Evolutionary conservation across 1,140 invertebrate genomes (phyloP), one percentile per base, ranked within the genome.

Genomic region (Delia radicum): DNA sequence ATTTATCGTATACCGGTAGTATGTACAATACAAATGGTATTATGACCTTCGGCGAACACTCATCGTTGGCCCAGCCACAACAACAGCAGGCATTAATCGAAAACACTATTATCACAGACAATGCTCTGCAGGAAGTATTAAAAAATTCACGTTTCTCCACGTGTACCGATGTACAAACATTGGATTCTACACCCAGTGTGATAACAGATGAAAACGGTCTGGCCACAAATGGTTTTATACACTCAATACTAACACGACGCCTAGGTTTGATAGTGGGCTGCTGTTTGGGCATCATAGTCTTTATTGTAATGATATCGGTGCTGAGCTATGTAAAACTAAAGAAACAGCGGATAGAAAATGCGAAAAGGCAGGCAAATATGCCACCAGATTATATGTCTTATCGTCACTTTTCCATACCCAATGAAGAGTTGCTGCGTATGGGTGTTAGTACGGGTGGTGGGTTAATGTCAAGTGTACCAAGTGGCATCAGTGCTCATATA

Each of bases 261-360:
- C 87, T 96, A 18, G 94, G 94, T 21, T 89, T 96, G 42, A 94
- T 96, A 73, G 91, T 96, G 6, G 94, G 94, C 42, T 93, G 92
- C 81, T 94, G 93, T 77, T 91, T 96, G 89, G 94, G 94, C 74
- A 93, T 94, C 81, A 90, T 95, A 21, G 93, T 96, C 7, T 95
- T 96, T 80, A 89, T 96, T 21, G 90, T 95, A 1, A 88, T 95
- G 76, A 92, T 95, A 2, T 93, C 94, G 1, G 90, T 93, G 28
- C 87, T 96, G n/a, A 93, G 93, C 21, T 95, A 95, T 83, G 90
- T 95, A 77, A 94, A 95, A 83, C 90, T 95, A 76, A 95, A 95
- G 84, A 95, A 95, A 84, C 93, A 94, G 79, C 87, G 94, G 15
- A 82, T 86, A 18, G 90, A 91, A 69, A 90, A 91, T 7, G 88